Evolutionary conservation across 2,888 invertebrate genomes (phyloP).

Genomic region (Elysia crispata): DNA sequence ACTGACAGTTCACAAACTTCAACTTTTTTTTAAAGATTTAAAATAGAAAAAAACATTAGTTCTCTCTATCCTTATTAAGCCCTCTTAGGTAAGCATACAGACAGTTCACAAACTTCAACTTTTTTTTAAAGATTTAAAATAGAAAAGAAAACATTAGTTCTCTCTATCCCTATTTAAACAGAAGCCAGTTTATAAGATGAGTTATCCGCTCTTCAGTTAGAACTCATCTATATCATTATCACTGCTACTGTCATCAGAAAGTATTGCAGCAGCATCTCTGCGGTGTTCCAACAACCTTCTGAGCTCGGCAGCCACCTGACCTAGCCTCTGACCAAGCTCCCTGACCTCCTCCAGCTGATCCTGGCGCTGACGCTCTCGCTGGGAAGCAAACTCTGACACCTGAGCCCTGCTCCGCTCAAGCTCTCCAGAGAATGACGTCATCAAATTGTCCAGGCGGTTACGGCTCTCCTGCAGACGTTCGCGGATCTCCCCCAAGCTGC

Average conservation of each 20-base stretch:
- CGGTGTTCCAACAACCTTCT: conserved; percentile 64
- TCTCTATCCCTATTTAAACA: too few relatives aligned
- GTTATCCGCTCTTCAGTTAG: too few relatives aligned
- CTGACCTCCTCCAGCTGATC: conserved; percentile 70
- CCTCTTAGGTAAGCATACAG: too few relatives aligned
- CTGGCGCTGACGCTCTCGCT: conserved; percentile 64
- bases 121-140: too few relatives aligned
- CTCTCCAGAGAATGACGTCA: conserved; percentile 66
- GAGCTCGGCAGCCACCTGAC: conserved; percentile 67
- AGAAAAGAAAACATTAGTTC: too few relatives aligned
- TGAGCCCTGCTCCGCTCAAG: conserved; percentile 65
- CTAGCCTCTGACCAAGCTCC: conserved; percentile 66
- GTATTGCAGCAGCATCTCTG: conserved; percentile 32
- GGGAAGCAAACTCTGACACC: conserved; percentile 64
- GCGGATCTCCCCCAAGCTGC: conserved; percentile 57
- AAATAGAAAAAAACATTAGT: too few relatives aligned
- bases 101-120: not conserved
- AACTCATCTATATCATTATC: conserved; percentile 41
- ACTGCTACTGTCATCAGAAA: conserved; percentile 34
- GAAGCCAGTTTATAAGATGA: too few relatives aligned
- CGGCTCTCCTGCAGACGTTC: conserved; percentile 68
- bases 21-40: not conserved
- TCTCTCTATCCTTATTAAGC: too few relatives aligned
- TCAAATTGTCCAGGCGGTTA: conserved; percentile 63
- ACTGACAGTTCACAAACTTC: not conserved